Base-by-base conservation (phyloP, 2,113 vertebrate species). In the Actenoides lindsayi region DNA sequence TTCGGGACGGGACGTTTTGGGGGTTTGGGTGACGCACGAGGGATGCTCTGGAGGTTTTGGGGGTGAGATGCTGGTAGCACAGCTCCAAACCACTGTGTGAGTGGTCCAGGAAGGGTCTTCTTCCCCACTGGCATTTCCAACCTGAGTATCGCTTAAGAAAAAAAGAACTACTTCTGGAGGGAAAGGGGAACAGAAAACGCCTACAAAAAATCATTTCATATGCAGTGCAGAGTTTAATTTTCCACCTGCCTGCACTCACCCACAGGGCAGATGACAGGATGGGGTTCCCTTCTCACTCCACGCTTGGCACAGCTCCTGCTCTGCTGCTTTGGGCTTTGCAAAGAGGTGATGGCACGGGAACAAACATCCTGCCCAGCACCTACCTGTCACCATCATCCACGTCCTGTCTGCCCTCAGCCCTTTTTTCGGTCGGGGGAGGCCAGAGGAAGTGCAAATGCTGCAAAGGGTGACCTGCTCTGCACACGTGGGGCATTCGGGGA, bases 51-150 rank as follows among this genome's bases (percentile, higher is more conserved):
- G 18, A 65, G 33, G 33, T 1, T 1, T 1, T 4, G 7, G 28
- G 46, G 16, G 27, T 21, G 18, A 87, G 39, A 31, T 28, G 16
- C 15, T 13, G 4, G 33, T 3, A 20, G 63, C 44, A 42, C 0
- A 1, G n/a, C 48, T 56, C n/a, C 37, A 19, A 57, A 44, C 13
- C 51, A 23, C 15, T 0, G 0, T 1, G 5, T 9, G 27, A 17
- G 4, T 2, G 35, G 30, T 27, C 39, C 0, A 0, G 51, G 51
- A 6, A 18, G 12, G 12, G 17, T 24, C 48, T 73, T 79, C 54
- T 41, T 51, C 27, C 57, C 50, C 85, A 60, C 33, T 1, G 2
- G 23, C 18, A 68, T 48, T 76, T 84, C 78, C 70, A 89, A 41
- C 13, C 20, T 3, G 7, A 76, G 67, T 14, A 68, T 57, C 67